Conservation (phyloP, 2,888 invertebrate genomes). For the Spilarctia lutea region DNA sequence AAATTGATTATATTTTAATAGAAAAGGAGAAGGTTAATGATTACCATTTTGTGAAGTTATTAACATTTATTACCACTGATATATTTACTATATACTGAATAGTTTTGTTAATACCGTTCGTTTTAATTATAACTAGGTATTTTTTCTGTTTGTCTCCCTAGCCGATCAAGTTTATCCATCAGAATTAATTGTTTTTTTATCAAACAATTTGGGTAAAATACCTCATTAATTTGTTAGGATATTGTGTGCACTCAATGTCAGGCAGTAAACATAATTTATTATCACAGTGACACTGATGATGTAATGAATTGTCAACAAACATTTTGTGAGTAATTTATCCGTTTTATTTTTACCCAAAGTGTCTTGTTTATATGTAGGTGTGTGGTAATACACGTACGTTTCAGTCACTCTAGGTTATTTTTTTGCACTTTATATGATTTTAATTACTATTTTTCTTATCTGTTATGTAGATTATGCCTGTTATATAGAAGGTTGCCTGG, state of each 20-base stretch:
- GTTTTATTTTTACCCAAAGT: not conserved
- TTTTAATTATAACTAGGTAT: not conserved
- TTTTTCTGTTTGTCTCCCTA: not conserved
- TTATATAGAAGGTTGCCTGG: too few species aligned
- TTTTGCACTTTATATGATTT: not conserved
- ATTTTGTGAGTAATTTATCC: not conserved
- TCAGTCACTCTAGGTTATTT: not conserved
- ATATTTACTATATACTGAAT: not conserved
- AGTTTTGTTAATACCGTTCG: not conserved
- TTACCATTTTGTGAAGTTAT: too few species aligned
- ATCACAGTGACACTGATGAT: not conserved
- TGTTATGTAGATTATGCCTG: too few species aligned
- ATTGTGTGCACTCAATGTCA: slow-evolving; percentile 1
- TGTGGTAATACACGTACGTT: not conserved
- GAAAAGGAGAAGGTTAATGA: too few species aligned
- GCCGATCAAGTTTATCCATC: not conserved
- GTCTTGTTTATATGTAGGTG: not conserved
- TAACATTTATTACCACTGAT: too few species aligned
- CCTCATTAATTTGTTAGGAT: not conserved
- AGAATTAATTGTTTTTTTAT: not conserved
- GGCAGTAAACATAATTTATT: not conserved
- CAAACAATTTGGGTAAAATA: not conserved
- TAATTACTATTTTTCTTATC: too few species aligned
- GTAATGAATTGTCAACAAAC: not conserved
- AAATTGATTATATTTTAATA: too few species aligned